Percentiles rank a stretch among this genome's conserved stretches.
phyloP scores from a whole-genome alignment of 2,888 invertebrate genomes.

The Sabatieria punctata region DNA sequence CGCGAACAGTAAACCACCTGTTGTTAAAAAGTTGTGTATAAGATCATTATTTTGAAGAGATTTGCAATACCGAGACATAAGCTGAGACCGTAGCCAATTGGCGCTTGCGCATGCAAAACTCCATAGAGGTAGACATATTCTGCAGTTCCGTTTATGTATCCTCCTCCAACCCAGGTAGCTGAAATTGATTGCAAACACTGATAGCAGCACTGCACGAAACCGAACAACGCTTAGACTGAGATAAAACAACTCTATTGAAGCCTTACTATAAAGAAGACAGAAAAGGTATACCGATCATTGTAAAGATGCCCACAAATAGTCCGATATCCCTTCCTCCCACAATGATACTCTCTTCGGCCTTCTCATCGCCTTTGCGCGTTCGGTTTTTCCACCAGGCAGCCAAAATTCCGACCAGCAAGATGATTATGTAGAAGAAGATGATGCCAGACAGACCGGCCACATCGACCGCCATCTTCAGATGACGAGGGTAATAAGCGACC shows the following conservation, averaged over 20 bases:
- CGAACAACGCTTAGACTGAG: background rate
- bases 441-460: slow-evolving; percentile 4
- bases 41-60: too few relatives aligned
- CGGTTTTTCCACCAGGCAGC: slow-evolving; percentile 7
- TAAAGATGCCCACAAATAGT: slow-evolving; percentile 83
- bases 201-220: background rate
- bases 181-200: slow-evolving; percentile 1
- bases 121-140: slow-evolving; percentile 80
- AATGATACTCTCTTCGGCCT: slow-evolving; percentile 72
- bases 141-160: slow-evolving; percentile 93
- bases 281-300: slow-evolving; percentile 69
- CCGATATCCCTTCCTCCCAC: slow-evolving; percentile 82
- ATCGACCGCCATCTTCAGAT: too few relatives aligned
- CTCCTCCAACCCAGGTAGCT: slow-evolving; percentile 86
- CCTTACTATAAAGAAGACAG: background rate
- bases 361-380: background rate
- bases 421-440: slow-evolving; percentile 4
- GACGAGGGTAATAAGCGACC: too few relatives aligned
- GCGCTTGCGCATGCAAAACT: slow-evolving; percentile 90
- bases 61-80: slow-evolving; percentile 81
- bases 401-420: slow-evolving; percentile 1
- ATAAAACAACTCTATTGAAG: background rate
- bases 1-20: slow-evolving; percentile 91
- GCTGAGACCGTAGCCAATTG: slow-evolving; percentile 85
- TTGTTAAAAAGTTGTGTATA: too few relatives aligned